Base-by-base conservation (phyloP, 2,888 invertebrate genomes). In the Lacanobia wlatinum region DNA sequence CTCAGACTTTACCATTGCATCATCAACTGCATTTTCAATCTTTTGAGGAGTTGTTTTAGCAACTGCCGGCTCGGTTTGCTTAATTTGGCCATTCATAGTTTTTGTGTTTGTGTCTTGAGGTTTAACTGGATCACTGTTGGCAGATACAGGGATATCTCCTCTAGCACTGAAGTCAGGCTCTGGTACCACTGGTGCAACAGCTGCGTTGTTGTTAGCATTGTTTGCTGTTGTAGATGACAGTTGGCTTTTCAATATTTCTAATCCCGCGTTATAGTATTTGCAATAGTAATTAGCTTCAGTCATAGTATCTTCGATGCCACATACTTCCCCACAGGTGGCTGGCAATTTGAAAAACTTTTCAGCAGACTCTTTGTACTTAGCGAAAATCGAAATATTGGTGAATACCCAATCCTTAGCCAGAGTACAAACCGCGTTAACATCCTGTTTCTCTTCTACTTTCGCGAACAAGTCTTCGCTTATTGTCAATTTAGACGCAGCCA, bases 231-330 rank as follows among this genome's bases (percentile, higher is more conserved):
- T 53, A 40, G 64, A 76, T 21, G 65, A 55, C 23, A 23, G n/a
- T 61, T 80, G 76, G 43, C 53, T 70, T 23, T 87, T 88, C 53
- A 95, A 82, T 60, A 78, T 50, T 48, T 80, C 77, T 43, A 76
- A 48, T 1, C 95, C 95, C 93, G 92, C 95, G 76, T 93, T 92
- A 75, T 87, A 96, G 84, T 94, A 96, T 86, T 94, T 95, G 84
- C 96, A 96, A 73, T 86, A 94, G 73, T 87, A 92, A 66, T 93
- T 94, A 0, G 91, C 89, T 21, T 94, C 92, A 12, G 86, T 87
- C 75, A 89, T 90, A 0, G 85, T 23, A 14, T 91, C 91, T 5
- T 88, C 88, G 1, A 82, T 86, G 7, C 90, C 90, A 86, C 96
- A 96, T 6, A 93, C 86, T 79, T 89, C 90, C n/a, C 90, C 85